These are phyloP conservation scores for Odontocolon sp. DNA, from an alignment of 2,888 invertebrate species.

Conservation along the genomic window DNA sequence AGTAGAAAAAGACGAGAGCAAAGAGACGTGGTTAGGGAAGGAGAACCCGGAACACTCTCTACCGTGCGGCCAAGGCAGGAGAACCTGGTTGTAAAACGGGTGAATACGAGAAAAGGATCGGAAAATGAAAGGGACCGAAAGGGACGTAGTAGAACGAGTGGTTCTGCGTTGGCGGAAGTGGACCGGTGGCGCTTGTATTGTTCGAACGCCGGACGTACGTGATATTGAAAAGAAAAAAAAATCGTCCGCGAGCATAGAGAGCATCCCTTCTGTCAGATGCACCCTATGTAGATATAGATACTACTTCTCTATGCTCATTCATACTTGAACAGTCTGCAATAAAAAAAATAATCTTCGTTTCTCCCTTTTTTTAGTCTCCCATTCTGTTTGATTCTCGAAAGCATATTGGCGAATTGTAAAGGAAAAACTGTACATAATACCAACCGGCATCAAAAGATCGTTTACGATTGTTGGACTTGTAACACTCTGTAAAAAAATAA, in stretches of 20 bases:
- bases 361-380: neutral
- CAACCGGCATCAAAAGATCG: no score
- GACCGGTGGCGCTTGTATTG: slow-evolving; percentile 25
- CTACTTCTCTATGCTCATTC: slow-evolving; percentile 20
- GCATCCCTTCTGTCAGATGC: slow-evolving; percentile 40
- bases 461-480: no score
- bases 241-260: slow-evolving; percentile 6
- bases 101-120: slow-evolving; percentile 41
- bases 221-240: slow-evolving; percentile 46
- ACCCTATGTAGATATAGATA: neutral
- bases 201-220: slow-evolving; percentile 49
- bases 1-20: slow-evolving; percentile 12
- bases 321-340: slow-evolving; percentile 1
- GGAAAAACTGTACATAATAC: no score
- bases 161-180: slow-evolving; percentile 50
- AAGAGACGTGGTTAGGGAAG: slow-evolving; percentile 31
- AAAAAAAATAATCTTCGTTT: slow-evolving; percentile 18
- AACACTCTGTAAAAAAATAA: no score
- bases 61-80: slow-evolving; percentile 36
- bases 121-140: slow-evolving; percentile 56
- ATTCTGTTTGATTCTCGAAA: neutral
- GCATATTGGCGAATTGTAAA: neutral
- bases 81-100: slow-evolving; percentile 33
- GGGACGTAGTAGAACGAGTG: slow-evolving; percentile 19
- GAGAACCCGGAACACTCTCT: slow-evolving; percentile 37